Base-by-base conservation (phyloP, 2,888 invertebrate species). In the Clistopyga incitator region DNA sequence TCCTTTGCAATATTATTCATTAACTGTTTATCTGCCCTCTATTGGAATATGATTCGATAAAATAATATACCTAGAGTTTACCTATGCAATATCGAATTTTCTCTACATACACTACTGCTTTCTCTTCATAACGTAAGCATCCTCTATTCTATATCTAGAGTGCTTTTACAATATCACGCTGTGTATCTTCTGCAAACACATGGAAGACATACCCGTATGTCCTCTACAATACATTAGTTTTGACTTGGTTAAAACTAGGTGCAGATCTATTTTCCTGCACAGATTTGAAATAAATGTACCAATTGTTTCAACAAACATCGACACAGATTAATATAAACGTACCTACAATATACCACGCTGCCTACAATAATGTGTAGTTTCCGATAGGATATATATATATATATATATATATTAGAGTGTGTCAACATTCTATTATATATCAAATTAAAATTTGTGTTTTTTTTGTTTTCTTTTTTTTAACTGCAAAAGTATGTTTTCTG, bases 251-350 rank as follows among this genome's bases (percentile, higher is more conserved):
- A 70, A 56, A 78, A 65, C 42, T 29, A 3, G 38, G 20, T 52
- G 15, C 15, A n/a, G 70, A 23, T 38, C 8, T 50, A 71, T 71
- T 54, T 71, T 45, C 70, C 75, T 75, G 65, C 70, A 76, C 65
- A 79, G 47, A 76, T 79, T 47, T 29, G 54, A 47, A 70, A 82
- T 78, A 75, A 56, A 6, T 13, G 64, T 15, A 38, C 38, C 76
- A 56, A 81, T 77, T 77, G 81, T 71, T 81, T 59, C 47, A 64
- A 29, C 61, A 34, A 59, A 76, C 34, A 65, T 29, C 59, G 65
- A 78, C 54, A 23, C 42, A 71, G 70, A 82, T 52, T 76, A 65
- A 75, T 71, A 70, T 74, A 38, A 15, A 34, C 38, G 2, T 34
- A 42, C n/a, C 11, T 10, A 29, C 6, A 38, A 77, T 67, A 59